phyloP scores from a whole-genome alignment of 2,888 invertebrate species.

The Brachycybe producta region DNA sequence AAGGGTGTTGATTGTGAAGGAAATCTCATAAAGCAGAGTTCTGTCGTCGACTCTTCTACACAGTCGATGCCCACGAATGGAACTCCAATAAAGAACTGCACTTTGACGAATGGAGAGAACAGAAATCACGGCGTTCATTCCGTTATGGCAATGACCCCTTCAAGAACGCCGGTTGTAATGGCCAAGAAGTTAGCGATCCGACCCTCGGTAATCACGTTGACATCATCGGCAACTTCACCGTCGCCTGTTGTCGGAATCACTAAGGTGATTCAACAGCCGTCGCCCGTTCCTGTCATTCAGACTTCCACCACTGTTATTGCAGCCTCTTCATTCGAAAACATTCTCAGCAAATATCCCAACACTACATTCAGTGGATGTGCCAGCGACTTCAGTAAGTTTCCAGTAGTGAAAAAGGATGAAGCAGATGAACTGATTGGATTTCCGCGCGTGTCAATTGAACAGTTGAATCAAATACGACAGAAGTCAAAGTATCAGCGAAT shows the following conservation, averaged over 20 bases:
- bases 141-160: neutral
- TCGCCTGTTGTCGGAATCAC: neutral
- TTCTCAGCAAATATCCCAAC: too few species aligned
- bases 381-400: neutral
- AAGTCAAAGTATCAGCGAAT: constrained; percentile 20
- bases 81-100: constrained; percentile 9
- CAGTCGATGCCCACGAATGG: neutral
- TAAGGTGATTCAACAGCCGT: neutral
- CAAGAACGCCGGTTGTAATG: too few species aligned
- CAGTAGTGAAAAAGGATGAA: neutral
- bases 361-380: constrained; percentile 9
- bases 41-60: too few species aligned
- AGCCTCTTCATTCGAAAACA: neutral
- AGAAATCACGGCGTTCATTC: neutral
- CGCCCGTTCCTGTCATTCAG: neutral
- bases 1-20: too few species aligned
- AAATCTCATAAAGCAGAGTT: too few species aligned
- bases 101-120: constrained; percentile 8
- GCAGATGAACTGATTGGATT: constrained; percentile 22
- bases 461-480: constrained; percentile 21
- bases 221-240: neutral
- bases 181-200: neutral
- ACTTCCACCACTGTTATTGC: neutral
- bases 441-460: constrained; percentile 22
- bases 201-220: neutral